Percentiles rank a stretch among this genome's conserved stretches.
These are phyloP conservation scores for Pomacea maculata DNA, from an alignment of 1,140 invertebrate genomes.

Conservation along the genomic window DNA sequence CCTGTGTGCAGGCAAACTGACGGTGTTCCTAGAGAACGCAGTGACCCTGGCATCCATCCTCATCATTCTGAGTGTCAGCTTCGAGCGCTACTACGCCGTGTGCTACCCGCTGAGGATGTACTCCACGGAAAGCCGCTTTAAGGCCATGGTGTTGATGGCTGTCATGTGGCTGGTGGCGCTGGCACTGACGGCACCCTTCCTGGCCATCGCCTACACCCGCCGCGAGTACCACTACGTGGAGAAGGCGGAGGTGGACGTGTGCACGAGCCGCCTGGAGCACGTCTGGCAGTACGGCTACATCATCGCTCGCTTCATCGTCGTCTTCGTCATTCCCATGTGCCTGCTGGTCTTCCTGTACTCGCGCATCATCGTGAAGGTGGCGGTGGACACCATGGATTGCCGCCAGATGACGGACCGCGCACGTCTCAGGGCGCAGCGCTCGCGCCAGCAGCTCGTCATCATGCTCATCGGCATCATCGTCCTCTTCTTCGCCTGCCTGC, in stretches of 20 bases:
- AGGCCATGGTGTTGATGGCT: constrained; percentile 30
- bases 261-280: constrained; percentile 33
- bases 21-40: constrained; percentile 89
- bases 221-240: constrained; percentile 33
- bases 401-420: constrained; percentile 35
- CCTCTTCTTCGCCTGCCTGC: constrained; percentile 88
- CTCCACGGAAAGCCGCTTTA: constrained; percentile 25
- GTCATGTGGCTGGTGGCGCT: constrained; percentile 35
- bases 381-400: constrained; percentile 30
- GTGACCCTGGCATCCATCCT: constrained; percentile 92
- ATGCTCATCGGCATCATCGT: constrained; percentile 90
- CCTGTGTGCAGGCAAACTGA: constrained; percentile 70
- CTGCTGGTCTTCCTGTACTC: constrained; percentile 40
- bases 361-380: constrained; percentile 32
- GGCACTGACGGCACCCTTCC: constrained; percentile 31
- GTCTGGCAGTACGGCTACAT: constrained; percentile 40
- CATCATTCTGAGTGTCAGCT: constrained; percentile 87
- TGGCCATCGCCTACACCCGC: constrained; percentile 34
- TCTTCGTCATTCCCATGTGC: constrained; percentile 43
- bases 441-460: constrained; percentile 72
- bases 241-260: constrained; percentile 36
- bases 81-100: constrained; percentile 94
- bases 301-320: constrained; percentile 32
- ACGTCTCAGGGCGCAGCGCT: constrained; percentile 21
- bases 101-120: constrained; percentile 79